Conservation (phyloP, 2,797 vertebrate species). For the Melopsittacus undulatus region DNA sequence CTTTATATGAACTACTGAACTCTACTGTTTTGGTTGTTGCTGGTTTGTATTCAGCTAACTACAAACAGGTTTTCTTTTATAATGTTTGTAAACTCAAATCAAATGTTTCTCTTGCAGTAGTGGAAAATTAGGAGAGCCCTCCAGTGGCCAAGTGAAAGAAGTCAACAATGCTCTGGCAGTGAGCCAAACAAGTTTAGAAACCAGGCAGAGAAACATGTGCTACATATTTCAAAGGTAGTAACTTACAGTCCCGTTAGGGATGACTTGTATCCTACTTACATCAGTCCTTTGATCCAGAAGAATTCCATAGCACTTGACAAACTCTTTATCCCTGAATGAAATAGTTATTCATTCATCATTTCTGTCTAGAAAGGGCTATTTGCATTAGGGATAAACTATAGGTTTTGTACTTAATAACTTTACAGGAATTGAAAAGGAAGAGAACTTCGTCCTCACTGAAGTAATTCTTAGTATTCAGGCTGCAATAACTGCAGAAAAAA, state of each 20-base stretch:
- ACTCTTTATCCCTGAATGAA: neutral
- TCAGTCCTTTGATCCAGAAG: neutral
- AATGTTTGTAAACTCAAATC: neutral
- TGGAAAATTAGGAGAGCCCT: conserved; percentile 56
- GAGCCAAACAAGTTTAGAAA: neutral
- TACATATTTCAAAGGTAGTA: neutral
- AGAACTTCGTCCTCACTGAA: neutral
- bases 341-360: neutral
- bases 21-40: neutral
- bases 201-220: neutral
- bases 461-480: neutral
- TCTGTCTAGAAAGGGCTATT: neutral
- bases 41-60: neutral
- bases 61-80: neutral
- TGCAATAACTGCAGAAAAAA: neutral
- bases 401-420: neutral
- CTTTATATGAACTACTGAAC: neutral
- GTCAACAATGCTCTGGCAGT: neutral
- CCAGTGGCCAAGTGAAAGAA: conserved; percentile 28
- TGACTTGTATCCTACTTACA: neutral
- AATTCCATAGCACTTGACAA: neutral
- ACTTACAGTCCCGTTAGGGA: neutral
- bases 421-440: neutral
- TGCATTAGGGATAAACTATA: neutral
- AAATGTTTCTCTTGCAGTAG: neutral